Percentiles rank a stretch among this genome's conserved stretches.
phyloP scores from a whole-genome alignment of 2,888 invertebrate species.

The Trichacis sp. region DNA sequence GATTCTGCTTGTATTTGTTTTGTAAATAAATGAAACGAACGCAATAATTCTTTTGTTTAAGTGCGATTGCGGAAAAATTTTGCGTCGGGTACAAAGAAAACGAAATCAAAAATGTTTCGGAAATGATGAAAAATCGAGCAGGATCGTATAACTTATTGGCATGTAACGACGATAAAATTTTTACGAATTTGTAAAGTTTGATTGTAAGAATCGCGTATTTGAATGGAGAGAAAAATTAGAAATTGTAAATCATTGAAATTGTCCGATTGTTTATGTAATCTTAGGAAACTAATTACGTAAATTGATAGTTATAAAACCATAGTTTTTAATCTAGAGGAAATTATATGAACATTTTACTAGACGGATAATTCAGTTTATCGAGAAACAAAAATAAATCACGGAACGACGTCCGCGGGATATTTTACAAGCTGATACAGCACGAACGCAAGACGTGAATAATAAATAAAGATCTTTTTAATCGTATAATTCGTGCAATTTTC shows the following conservation, averaged over 20 bases:
- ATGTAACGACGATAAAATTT: slow-evolving; percentile 64
- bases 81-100: not conserved
- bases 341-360: slow-evolving; percentile 56
- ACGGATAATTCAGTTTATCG: slow-evolving; percentile 51
- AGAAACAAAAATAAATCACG: too few relatives aligned
- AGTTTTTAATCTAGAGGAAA: slow-evolving; percentile 59
- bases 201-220: slow-evolving; percentile 39
- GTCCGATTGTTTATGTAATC: slow-evolving; percentile 47
- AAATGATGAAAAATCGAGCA: not conserved
- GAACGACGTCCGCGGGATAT: slow-evolving; percentile 40
- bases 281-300: slow-evolving; percentile 45
- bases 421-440: slow-evolving; percentile 31
- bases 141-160: slow-evolving; percentile 13
- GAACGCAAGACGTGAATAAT: slow-evolving; percentile 20
- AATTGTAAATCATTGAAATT: slow-evolving; percentile 40
- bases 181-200: slow-evolving; percentile 49
- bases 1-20: slow-evolving; percentile 15
- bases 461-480: slow-evolving; percentile 8
- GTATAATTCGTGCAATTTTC: slow-evolving; percentile 14
- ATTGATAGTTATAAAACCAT: slow-evolving; percentile 56
- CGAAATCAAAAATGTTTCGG: not conserved
- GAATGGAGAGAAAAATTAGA: slow-evolving; percentile 39
- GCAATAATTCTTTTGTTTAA: not conserved
- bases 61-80: too few relatives aligned
- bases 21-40: slow-evolving; percentile 2